These are phyloP conservation scores for Neoseiulus cucumeris DNA, from an alignment of 1,140 invertebrate species.

Conservation along the genomic window DNA sequence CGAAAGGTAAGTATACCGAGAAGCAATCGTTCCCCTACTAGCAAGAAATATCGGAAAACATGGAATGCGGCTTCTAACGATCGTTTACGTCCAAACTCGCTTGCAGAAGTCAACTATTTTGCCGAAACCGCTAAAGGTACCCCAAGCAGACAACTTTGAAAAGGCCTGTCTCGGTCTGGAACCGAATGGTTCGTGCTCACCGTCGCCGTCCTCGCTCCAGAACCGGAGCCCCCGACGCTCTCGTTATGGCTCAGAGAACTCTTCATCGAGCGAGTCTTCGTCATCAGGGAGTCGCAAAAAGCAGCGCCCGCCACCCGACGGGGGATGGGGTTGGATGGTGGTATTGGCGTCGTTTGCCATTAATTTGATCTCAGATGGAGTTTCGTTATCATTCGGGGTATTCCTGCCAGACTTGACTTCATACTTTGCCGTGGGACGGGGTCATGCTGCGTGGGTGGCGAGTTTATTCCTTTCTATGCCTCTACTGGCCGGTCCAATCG, in stretches of 20 bases:
- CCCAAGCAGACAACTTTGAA: too few species aligned
- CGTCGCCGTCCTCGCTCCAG: background rate
- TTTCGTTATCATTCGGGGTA: constrained; percentile 77
- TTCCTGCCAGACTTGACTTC: constrained; percentile 66
- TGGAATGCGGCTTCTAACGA: too few species aligned
- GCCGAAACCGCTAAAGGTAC: too few species aligned
- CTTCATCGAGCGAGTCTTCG: background rate
- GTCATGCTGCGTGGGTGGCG: constrained; percentile 74
- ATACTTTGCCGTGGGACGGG: constrained; percentile 53
- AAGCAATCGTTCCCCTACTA: too few species aligned
- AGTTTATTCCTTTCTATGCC: constrained; percentile 77
- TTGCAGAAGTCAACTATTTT: too few species aligned
- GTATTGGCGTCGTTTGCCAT: constrained; percentile 67
- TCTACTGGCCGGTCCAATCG: constrained; percentile 62
- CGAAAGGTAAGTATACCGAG: too few species aligned
- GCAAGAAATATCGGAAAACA: too few species aligned
- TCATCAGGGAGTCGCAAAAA: background rate
- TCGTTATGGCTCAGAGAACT: background rate
- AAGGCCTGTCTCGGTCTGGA: too few species aligned
- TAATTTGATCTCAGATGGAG: constrained; percentile 80
- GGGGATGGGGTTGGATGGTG: constrained; percentile 47
- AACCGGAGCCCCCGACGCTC: background rate
- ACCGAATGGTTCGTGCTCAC: too few species aligned
- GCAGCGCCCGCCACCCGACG: constrained; percentile 26
- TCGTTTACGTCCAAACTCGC: too few species aligned